Evolutionary conservation across 2,888 invertebrate genomes (phyloP), one percentile per base, ranked within the genome.

Genomic region (Eledone cirrhosa): DNA sequence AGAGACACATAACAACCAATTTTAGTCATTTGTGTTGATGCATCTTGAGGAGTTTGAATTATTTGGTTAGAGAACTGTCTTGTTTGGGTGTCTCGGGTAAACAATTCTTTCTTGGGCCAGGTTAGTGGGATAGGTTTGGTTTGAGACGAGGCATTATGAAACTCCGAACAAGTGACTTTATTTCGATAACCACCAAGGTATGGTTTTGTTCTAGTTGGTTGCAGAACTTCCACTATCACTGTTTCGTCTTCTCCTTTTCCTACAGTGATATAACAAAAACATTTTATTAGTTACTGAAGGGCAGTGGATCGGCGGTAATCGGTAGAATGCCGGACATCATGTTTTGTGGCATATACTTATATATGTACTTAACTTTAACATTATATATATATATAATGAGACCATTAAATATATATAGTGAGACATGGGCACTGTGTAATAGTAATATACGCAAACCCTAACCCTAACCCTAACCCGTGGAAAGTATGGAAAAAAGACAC

Each of bases 131-230:
- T 89, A 77, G 87, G 89, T 79, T 93, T 81, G 92, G 97, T 97
- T 92, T 97, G 97, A 0, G 95, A 94, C 82, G 93, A 94, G 4
- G 96, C 97, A 91, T 97, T 94, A 85, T 95, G 94, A 89, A 94
- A 97, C 85, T 94, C 93, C 14, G 93, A 90, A 31, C 94, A 94
- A 79, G 94, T 95, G 78, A 92, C 88, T 83, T 93, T 93, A 90
- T 97, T 93, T 80, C 93, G 92, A 91, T 94, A 97, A 48, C 97
- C 97, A 77, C 96, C 96, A 83, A 94, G 91, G 91, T 94, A 95
- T 0, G 95, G 95, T 88, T 96, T 97, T 65, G 92, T 88, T 67
- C 84, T 84, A 47, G 86, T 87, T 5, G 87, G 81, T 79, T 89
- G 81, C 80, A 90, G 90, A 74, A 91, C 90, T 83, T 90, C 90